phyloP scores from a whole-genome alignment of 2,888 invertebrate species.

The Bursaphelenchus okinawaensis region DNA sequence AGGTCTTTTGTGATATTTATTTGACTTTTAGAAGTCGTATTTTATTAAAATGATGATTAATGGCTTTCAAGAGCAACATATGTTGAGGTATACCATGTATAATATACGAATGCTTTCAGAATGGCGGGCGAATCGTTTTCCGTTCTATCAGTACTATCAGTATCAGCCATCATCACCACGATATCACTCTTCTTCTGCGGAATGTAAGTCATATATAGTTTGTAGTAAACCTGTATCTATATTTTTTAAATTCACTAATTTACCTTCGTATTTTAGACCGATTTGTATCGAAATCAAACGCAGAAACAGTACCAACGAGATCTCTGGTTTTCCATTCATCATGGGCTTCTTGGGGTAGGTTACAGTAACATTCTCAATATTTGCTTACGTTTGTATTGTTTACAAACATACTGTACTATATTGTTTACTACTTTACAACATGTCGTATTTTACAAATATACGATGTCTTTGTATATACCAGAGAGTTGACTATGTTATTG shows the following conservation, averaged over 20 bases:
- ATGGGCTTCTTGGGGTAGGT: conserved; percentile 50
- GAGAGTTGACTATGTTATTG: too few species aligned
- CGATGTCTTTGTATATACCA: too few species aligned
- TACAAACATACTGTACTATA: too few species aligned
- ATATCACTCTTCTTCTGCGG: conserved; percentile 79
- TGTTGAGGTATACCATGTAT: too few species aligned
- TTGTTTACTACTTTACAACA: too few species aligned
- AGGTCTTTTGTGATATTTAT: too few species aligned
- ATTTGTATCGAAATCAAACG: conserved; percentile 44
- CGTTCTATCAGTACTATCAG: conserved; percentile 41
- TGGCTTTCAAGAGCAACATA: too few species aligned
- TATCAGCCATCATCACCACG: conserved; percentile 70
- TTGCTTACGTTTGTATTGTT: conserved; percentile 3
- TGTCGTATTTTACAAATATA: too few species aligned
- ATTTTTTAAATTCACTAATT: conserved; percentile 1
- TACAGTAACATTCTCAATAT: conserved; percentile 8
- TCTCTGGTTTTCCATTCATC: conserved; percentile 50
- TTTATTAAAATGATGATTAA: too few species aligned
- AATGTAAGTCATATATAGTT: conserved; percentile 67
- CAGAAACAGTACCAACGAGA: conserved; percentile 40
- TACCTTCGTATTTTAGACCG: conserved; percentile 38
- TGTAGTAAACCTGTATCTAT: not conserved
- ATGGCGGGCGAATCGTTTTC: conserved; percentile 34
- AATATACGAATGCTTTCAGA: too few species aligned
- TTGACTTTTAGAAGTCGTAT: too few species aligned